Conservation (phyloP, 2,888 invertebrate species). For the Chaitophorus viminalis region DNA sequence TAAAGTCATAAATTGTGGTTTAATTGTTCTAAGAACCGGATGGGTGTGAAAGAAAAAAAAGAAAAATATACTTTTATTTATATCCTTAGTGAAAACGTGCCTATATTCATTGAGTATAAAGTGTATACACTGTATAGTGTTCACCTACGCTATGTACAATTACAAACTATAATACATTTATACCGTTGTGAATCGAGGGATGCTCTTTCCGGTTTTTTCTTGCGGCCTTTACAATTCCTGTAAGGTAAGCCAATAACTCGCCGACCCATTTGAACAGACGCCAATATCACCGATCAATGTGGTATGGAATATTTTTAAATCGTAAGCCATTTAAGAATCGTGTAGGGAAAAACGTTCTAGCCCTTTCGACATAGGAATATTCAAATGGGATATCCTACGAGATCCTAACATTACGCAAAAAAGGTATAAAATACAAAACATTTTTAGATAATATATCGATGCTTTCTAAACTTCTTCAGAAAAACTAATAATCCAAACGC, state of each 20-base stretch:
- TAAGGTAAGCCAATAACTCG: conserved; percentile 14
- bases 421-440: conserved; percentile 21
- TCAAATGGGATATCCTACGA: neutral
- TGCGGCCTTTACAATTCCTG: neutral
- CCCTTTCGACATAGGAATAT: conserved; percentile 1
- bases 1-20: conserved; percentile 43
- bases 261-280: conserved; percentile 29
- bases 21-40: conserved; percentile 42
- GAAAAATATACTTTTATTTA: conserved; percentile 4
- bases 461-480: neutral
- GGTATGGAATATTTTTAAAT: conserved; percentile 31
- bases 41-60: conserved; percentile 38
- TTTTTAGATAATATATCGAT: conserved; percentile 16
- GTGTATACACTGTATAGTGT: neutral
- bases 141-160: neutral
- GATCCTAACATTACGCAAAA: neutral
- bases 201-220: conserved; percentile 1
- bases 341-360: neutral
- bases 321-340: conserved; percentile 16
- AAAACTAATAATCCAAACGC: conserved; percentile 31
- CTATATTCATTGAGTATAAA: neutral
- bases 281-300: conserved; percentile 34
- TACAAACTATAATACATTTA: conserved; percentile 6
- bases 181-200: neutral
- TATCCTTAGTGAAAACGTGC: conserved; percentile 8